These are phyloP conservation scores for Lathronympha strigana DNA, from an alignment of 2,888 invertebrate species.

Conservation along the genomic window DNA sequence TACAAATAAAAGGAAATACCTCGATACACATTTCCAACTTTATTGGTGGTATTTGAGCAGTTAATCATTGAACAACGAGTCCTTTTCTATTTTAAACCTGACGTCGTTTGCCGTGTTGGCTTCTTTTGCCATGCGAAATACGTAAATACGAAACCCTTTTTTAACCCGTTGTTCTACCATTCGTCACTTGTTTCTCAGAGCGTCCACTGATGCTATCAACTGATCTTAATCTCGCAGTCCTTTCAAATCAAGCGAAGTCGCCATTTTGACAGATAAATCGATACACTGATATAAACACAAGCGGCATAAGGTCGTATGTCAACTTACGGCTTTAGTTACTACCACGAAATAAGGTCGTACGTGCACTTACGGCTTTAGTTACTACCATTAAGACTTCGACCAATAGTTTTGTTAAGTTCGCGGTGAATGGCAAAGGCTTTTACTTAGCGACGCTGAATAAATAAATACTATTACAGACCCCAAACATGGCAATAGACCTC, in stretches of 20 bases:
- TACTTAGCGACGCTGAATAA: conserved; percentile 17
- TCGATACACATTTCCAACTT: no score
- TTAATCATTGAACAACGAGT: no score
- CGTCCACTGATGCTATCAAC: not conserved
- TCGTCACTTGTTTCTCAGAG: not conserved
- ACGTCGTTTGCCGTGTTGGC: no score
- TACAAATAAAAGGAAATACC: no score
- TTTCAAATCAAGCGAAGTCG: conserved; percentile 13
- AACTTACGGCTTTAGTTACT: not conserved
- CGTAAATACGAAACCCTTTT: no score
- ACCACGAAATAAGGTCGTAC: no score
- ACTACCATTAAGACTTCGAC: not conserved
- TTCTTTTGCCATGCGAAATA: no score
- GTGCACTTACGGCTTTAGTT: conserved; percentile 1
- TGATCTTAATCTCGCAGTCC: conserved; percentile 3
- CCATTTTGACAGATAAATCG: conserved; percentile 15
- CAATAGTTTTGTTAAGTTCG: not conserved
- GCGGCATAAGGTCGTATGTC: not conserved
- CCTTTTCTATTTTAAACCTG: no score
- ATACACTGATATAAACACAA: conserved; percentile 7
- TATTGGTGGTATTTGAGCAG: no score
- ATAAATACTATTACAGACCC: conserved; percentile 24
- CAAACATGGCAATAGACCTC: conserved; percentile 23
- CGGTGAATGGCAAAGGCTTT: conserved; percentile 26
- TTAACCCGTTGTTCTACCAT: no score